Base-by-base conservation (phyloP, 1,140 invertebrate species). In the Trachymyrmex septentrionalis region DNA sequence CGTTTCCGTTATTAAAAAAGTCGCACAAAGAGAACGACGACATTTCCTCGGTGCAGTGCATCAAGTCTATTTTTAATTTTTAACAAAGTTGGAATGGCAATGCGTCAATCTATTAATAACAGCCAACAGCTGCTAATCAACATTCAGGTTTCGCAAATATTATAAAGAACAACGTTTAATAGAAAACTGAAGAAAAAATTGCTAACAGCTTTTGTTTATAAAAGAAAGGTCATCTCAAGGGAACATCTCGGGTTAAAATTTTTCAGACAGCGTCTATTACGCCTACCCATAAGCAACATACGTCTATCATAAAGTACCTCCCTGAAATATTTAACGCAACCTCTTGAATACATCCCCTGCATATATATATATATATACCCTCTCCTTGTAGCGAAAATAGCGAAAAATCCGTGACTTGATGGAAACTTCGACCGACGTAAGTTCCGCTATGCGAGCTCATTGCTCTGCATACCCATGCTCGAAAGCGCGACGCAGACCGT, bases 401-500 rank as follows among this genome's bases (percentile, higher is more conserved):
- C 77, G 64, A 81, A 71, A 71, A 81, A 75, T 84, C n/a, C 44
- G n/a, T 57, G 24, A 81, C 19, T 63, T n/a, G 48, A 59, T 73
- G 63, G 30, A 24, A 73, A 57, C 38, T 75, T 61, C 69, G 24
- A 61, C 19, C 14, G 55, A 75, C 38, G 55, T 34, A 84, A 84
- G 69, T 84, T 50, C 69, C 80, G 69, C 69, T 50, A 73, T 61
- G 57, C 55, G 55, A 63, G 80, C 44, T 84, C 69, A 38, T 80
- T 66, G 44, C 76, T 82, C 80, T 59, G 66, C 66, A 81, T 72
- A 81, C 66, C 21, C 53, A 34, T 24, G 44, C 66, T 81, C 50
- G 66, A 66, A 64, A 77, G 73, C 48, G 55, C 44, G 71, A 81
- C 69, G 55, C 69, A 66, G 72, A 87, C 86, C 53, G 89, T 61